A percentile compares a stretch with the other conserved stretches of the same genome.
phyloP scores from a whole-genome alignment of 2,113 vertebrate species.

The Grammomys dolichurus region DNA sequence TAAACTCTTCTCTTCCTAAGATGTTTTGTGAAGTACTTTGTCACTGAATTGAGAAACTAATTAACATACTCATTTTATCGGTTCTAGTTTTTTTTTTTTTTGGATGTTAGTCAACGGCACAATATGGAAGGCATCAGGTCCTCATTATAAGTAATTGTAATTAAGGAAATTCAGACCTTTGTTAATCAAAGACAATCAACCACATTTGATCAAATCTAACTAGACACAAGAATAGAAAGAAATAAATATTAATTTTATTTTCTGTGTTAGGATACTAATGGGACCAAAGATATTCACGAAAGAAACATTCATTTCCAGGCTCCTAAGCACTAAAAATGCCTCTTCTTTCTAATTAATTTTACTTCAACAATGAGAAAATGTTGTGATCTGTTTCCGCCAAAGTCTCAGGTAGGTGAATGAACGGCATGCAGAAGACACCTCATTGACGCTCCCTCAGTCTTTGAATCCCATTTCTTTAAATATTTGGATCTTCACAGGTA shows the following conservation, averaged over 20 bases:
- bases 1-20: background rate
- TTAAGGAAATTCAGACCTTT: conserved; percentile 36
- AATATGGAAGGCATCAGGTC: background rate
- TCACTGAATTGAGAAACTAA: background rate
- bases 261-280: background rate
- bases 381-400: background rate
- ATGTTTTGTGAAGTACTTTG: background rate
- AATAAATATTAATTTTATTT: conserved; percentile 53
- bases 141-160: conserved; percentile 39
- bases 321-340: background rate
- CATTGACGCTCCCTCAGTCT: background rate
- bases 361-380: background rate
- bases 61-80: background rate
- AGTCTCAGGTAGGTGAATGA: background rate
- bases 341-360: background rate
- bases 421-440: background rate
- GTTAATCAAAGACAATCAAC: conserved; percentile 60
- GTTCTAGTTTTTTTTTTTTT: background rate
- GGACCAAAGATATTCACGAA: background rate
- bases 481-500: background rate
- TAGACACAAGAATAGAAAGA: conserved; percentile 25
- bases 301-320: background rate
- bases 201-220: conserved; percentile 54
- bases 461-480: background rate
- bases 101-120: background rate